A percentile compares a stretch with the other conserved stretches of the same genome.
phyloP scores from a whole-genome alignment of 2,113 vertebrate species.

The Muntiacus reevesi region DNA sequence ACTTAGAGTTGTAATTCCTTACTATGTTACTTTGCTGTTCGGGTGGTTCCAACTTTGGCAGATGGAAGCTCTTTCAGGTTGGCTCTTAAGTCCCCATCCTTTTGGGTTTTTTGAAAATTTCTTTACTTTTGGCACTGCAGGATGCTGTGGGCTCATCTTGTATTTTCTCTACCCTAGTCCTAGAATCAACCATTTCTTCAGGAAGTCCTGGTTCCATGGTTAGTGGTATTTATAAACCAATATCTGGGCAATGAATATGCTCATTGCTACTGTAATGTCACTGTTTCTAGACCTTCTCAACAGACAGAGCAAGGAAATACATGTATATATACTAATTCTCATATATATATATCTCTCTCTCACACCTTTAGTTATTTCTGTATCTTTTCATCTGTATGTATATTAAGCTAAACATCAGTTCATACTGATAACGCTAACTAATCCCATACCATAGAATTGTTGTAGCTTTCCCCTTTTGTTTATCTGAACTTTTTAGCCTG shows the following conservation, averaged over 20 bases:
- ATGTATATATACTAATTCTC: not conserved
- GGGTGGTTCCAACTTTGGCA: not conserved
- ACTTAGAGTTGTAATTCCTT: not conserved
- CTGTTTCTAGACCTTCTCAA: not conserved
- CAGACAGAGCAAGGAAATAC: not conserved
- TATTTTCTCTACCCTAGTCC: not conserved
- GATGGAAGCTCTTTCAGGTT: not conserved
- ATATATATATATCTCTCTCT: not conserved
- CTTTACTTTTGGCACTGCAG: not conserved
- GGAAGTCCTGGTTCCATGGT: not conserved
- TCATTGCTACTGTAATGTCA: not conserved
- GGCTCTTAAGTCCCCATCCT: not conserved
- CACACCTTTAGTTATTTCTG: not conserved
- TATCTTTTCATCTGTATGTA: not conserved
- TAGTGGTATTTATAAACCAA: not conserved
- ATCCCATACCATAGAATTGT: not conserved
- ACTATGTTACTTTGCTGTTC: not conserved
- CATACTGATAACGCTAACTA: not conserved
- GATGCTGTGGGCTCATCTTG: not conserved
- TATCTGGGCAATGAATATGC: not conserved
- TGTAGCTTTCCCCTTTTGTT: not conserved
- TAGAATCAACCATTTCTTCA: not conserved
- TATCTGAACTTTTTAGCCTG: not conserved
- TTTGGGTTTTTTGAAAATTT: not conserved
- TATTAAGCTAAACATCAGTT: not conserved